Evolutionary conservation across 2,888 invertebrate genomes (phyloP).

Genomic region (Anaspis maculata): DNA sequence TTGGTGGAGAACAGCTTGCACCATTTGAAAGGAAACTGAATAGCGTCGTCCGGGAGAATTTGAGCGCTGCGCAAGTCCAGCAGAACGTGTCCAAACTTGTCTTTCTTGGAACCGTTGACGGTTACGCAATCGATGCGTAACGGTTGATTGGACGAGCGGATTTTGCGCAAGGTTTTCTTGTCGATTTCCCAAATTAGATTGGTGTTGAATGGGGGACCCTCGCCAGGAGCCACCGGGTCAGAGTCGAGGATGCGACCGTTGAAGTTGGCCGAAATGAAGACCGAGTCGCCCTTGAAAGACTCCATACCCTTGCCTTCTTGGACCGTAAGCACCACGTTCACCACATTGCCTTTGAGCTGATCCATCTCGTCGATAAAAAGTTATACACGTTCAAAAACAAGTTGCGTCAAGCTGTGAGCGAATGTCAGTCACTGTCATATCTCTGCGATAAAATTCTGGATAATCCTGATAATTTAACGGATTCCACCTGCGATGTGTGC

Average conservation of each 20-base stretch:
- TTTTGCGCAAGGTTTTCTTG: conserved; percentile 60
- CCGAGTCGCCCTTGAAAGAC: conserved; percentile 28
- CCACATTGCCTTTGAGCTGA: conserved; percentile 52
- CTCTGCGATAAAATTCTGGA: no score
- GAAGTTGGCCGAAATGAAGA: conserved; percentile 35
- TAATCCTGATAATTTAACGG: no score
- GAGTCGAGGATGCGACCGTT: conserved; percentile 48
- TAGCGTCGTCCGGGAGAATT: conserved; percentile 48
- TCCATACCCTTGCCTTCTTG: conserved; percentile 54
- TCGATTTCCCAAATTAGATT: conserved; percentile 75
- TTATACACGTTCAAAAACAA: background rate
- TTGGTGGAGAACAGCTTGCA: conserved; percentile 50
- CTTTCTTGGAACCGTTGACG: conserved; percentile 47
- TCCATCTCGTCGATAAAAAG: conserved; percentile 45
- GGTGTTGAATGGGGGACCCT: conserved; percentile 57
- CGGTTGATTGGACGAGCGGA: conserved; percentile 64
- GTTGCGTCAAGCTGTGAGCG: no score
- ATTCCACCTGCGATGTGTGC: no score
- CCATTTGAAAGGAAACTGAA: conserved; percentile 50
- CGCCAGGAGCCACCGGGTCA: conserved; percentile 51
- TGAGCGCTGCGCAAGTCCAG: conserved; percentile 63
- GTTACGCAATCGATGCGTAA: conserved; percentile 61
- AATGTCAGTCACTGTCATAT: no score
- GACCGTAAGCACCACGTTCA: conserved; percentile 58
- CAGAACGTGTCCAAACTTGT: conserved; percentile 60